Base-by-base conservation (phyloP, 2,888 invertebrate species). In the Petrolisthes manimaculis region DNA sequence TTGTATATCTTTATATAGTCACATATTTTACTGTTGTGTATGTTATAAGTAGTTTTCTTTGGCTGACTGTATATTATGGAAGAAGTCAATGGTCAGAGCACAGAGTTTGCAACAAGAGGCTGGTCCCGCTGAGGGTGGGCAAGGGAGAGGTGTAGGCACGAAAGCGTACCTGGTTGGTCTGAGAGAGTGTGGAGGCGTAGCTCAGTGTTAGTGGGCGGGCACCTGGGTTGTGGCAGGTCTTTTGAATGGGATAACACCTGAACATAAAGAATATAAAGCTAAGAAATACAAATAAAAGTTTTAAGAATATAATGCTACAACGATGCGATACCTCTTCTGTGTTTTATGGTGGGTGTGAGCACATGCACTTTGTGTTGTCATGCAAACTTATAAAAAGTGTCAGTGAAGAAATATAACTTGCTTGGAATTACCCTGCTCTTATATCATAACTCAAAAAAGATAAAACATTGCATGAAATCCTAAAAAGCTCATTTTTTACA, bases 171-270 rank as follows among this genome's bases (percentile, higher is more conserved):
- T 87, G 86, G 77, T 54, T 83, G 80, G 24, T 84, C 78, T 82
- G 87, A 69, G 79, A 84, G 83, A 55, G 87, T 80, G 86, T 84
- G 83, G 67, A 83, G 83, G 84, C 87, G 79, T 78, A 78, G 81
- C 80, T 84, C 84, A 78, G 84, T 84, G 87, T 88, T 88, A 88
- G 87, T 88, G 83, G 87, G 79, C 79, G 87, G 83, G 83, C 83
- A 83, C 71, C 87, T 84, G 83, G 87, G 79, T 83, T 61, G 77
- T 79, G 83, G 87, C 87, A 53, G 80, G 79, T 88, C 87, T 84
- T 83, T 88, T 77, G 83, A 84, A 88, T 88, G 87, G 83, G 83
- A 79, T 88, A 88, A 88, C 84, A 88, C 87, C 87, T 88, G 87
- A 88, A 83, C 84, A 79, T 74, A 83, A 84, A 83, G 83, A 88